Evolutionary conservation across 2,113 vertebrate genomes (phyloP).

Genomic region (Scomber scombrus): DNA sequence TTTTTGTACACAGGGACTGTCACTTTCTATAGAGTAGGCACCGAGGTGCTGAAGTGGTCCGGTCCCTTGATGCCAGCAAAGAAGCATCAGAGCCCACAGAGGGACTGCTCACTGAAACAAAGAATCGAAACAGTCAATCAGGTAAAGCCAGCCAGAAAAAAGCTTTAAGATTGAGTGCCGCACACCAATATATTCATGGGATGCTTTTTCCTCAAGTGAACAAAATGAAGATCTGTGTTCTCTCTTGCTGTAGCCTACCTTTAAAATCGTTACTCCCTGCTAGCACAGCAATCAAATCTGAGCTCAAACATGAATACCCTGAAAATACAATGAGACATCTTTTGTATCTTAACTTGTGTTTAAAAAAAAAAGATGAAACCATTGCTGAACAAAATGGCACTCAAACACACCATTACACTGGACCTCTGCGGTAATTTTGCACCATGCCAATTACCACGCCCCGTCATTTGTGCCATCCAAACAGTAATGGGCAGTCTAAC

Average conservation of each 20-base stretch:
- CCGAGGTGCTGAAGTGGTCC: background rate
- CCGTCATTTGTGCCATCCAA: conserved; percentile 44
- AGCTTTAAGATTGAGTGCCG: background rate
- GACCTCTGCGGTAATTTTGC: conserved; percentile 45
- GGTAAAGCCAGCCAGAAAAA: background rate
- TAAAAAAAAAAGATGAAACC: background rate
- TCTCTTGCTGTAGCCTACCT: background rate
- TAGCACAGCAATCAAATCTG: conserved; percentile 15
- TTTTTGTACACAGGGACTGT: conserved; percentile 1
- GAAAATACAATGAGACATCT: conserved; percentile 7
- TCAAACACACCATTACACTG: conserved; percentile 43
- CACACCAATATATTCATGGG: conserved; percentile 10
- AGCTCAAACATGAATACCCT: conserved; percentile 10
- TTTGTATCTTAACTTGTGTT: conserved; percentile 20
- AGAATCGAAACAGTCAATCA: conserved; percentile 20
- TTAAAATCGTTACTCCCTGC: conserved; percentile 19
- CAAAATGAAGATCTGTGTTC: conserved; percentile 43
- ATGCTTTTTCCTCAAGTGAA: conserved; percentile 8
- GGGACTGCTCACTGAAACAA: conserved; percentile 17
- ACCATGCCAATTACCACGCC: conserved; percentile 48
- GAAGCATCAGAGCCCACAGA: conserved; percentile 5
- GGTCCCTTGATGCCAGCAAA: conserved; percentile 11
- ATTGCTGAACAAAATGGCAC: conserved; percentile 3
- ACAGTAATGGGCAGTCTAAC: conserved; percentile 39
- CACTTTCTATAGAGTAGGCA: conserved; percentile 6